A percentile compares a stretch with the other conserved stretches of the same genome.
phyloP scores from a whole-genome alignment of 1,140 invertebrate genomes.

The Drosophila insularis region DNA sequence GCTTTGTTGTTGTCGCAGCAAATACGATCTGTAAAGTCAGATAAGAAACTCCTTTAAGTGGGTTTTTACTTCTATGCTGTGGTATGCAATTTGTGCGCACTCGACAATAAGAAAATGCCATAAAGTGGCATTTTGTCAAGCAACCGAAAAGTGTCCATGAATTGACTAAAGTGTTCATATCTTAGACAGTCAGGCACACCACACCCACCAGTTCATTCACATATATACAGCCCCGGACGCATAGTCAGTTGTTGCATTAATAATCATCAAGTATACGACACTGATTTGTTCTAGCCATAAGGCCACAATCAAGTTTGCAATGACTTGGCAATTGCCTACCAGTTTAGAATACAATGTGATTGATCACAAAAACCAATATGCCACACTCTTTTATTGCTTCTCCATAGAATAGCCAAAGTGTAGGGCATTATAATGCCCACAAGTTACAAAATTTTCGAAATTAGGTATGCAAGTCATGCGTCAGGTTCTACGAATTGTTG shows the following conservation, averaged over 20 bases:
- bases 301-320: background rate
- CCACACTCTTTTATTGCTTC: background rate
- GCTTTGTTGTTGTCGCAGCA: constrained; percentile 43
- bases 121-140: constrained; percentile 56
- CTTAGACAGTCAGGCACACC: constrained; percentile 27
- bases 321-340: background rate
- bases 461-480: constrained; percentile 77
- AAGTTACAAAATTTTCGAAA: constrained; percentile 63
- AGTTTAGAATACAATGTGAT: background rate
- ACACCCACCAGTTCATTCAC: constrained; percentile 6
- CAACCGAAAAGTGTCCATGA: constrained; percentile 58
- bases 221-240: background rate
- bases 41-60: constrained; percentile 64
- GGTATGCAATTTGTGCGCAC: constrained; percentile 51
- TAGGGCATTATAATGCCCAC: constrained; percentile 40
- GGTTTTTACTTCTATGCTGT: constrained; percentile 32
- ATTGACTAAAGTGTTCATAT: constrained; percentile 74
- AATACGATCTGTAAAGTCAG: constrained; percentile 64
- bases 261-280: constrained; percentile 1
- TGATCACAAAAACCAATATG: constrained; percentile 3
- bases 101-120: constrained; percentile 47
- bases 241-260: background rate
- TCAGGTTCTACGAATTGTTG: constrained; percentile 74
- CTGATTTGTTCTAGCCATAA: background rate
- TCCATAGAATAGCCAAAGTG: constrained; percentile 14